These are phyloP conservation scores for Pelodiscus sinensis DNA, from an alignment of 2,113 vertebrate species.

Conservation along the genomic window DNA sequence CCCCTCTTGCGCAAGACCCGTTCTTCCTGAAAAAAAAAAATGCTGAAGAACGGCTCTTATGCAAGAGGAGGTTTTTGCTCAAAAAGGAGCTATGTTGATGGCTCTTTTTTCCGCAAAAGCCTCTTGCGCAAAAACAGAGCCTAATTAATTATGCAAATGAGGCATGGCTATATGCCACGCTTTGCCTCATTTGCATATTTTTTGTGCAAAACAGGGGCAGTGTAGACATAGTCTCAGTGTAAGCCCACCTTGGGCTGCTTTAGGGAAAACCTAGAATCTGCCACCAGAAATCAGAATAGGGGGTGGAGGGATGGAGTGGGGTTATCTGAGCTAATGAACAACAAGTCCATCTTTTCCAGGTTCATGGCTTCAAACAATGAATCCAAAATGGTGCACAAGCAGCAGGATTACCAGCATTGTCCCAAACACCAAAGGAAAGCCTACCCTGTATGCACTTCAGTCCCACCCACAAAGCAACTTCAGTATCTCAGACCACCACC, in stretches of 20 bases:
- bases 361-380: neutral
- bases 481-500: neutral
- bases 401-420: neutral
- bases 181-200: too few relatives aligned
- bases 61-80: too few relatives aligned
- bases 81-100: too few relatives aligned
- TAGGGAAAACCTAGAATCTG: neutral
- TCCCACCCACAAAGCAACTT: neutral
- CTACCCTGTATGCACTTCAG: neutral
- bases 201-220: too few relatives aligned
- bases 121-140: too few relatives aligned
- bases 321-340: neutral
- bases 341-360: neutral
- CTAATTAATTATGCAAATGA: too few relatives aligned
- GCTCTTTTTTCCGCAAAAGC: too few relatives aligned
- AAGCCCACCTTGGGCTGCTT: neutral
- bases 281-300: neutral
- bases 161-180: too few relatives aligned
- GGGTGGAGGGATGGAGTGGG: neutral
- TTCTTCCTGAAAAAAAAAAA: too few relatives aligned
- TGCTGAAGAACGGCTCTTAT: too few relatives aligned
- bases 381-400: neutral
- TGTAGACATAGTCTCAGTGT: too few relatives aligned
- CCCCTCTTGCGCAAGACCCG: too few relatives aligned
- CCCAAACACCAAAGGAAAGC: neutral